phyloP scores from a whole-genome alignment of 2,888 invertebrate genomes.

The Xiphydria camelus region DNA sequence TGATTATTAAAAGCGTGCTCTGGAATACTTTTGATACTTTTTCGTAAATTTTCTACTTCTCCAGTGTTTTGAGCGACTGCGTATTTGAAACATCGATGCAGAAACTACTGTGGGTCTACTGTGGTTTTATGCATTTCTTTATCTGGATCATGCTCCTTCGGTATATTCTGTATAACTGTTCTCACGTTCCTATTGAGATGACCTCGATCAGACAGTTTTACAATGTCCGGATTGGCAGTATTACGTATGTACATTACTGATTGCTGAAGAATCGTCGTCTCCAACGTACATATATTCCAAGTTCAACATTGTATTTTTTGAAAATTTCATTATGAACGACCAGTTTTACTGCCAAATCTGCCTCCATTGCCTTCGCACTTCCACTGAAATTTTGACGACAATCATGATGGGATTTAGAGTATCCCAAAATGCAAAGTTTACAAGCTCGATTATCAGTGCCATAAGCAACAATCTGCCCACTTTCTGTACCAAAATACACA shows the following conservation, averaged over 20 bases:
- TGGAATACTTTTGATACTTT: conserved; percentile 18
- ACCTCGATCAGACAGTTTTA: conserved; percentile 10
- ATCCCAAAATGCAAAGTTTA: background rate
- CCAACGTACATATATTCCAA: conserved; percentile 15
- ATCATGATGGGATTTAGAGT: conserved; percentile 13
- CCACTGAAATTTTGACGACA: conserved; percentile 15
- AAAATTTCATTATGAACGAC: background rate
- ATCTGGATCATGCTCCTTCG: conserved; percentile 6
- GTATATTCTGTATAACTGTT: conserved; percentile 7
- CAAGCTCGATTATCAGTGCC: conserved; percentile 7
- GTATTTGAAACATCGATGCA: too few relatives aligned
- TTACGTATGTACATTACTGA: conserved; percentile 7
- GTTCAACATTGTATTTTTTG: conserved; percentile 10
- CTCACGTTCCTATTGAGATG: conserved; percentile 6
- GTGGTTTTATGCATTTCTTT: background rate
- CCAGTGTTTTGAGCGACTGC: conserved; percentile 13
- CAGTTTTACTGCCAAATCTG: too few relatives aligned
- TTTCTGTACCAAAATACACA: background rate
- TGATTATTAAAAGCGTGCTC: conserved; percentile 21
- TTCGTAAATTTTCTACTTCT: conserved; percentile 8
- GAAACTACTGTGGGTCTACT: too few relatives aligned
- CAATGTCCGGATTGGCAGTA: conserved; percentile 1
- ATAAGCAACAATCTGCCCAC: conserved; percentile 7
- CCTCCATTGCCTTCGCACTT: too few relatives aligned
- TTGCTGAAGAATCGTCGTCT: conserved; percentile 19